Percentiles rank a stretch among this genome's conserved stretches.
Conservation (phyloP, 35 echinoderm and acorn worm genomes). For the Acanthaster planci region DNA sequence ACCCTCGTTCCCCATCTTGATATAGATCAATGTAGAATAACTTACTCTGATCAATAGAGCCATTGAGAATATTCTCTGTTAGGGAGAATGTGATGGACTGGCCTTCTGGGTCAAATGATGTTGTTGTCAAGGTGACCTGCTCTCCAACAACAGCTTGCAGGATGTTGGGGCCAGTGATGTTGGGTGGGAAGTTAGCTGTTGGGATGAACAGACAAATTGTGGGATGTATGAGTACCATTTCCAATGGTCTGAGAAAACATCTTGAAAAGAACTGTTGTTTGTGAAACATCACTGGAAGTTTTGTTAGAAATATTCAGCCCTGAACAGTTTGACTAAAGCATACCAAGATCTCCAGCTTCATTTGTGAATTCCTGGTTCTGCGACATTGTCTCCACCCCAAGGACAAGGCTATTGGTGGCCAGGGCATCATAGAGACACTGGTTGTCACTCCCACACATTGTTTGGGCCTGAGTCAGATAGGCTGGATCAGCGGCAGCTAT, state of each 20-base stretch:
- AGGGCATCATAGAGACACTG: slow-evolving; percentile 80
- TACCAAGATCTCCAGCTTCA: neutral
- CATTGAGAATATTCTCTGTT: slow-evolving; percentile 39
- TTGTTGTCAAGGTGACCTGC: slow-evolving; percentile 45
- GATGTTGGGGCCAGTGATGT: slow-evolving; percentile 51
- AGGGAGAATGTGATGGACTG: slow-evolving; percentile 47
- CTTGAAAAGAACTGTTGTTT: neutral
- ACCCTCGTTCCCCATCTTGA: too few relatives aligned
- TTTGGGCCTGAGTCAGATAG: slow-evolving; percentile 11
- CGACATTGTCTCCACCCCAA: slow-evolving; percentile 67
- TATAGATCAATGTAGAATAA: too few relatives aligned
- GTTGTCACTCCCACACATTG: slow-evolving; percentile 47
- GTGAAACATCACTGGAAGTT: too few relatives aligned
- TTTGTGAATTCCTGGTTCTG: slow-evolving; percentile 30
- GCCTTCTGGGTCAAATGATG: slow-evolving; percentile 68
- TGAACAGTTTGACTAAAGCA: neutral
- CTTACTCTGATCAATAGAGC: slow-evolving; percentile 35
- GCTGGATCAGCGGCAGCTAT: slow-evolving; percentile 4
- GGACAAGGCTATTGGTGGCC: slow-evolving; percentile 51
- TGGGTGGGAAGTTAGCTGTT: slow-evolving; percentile 81
- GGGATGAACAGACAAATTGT: neutral
- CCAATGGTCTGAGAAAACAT: neutral
- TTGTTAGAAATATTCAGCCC: too few relatives aligned
- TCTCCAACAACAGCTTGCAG: slow-evolving; percentile 50
- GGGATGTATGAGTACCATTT: neutral